These are phyloP conservation scores for Apodemia zela DNA, from an alignment of 2,888 invertebrate genomes.

Conservation along the genomic window DNA sequence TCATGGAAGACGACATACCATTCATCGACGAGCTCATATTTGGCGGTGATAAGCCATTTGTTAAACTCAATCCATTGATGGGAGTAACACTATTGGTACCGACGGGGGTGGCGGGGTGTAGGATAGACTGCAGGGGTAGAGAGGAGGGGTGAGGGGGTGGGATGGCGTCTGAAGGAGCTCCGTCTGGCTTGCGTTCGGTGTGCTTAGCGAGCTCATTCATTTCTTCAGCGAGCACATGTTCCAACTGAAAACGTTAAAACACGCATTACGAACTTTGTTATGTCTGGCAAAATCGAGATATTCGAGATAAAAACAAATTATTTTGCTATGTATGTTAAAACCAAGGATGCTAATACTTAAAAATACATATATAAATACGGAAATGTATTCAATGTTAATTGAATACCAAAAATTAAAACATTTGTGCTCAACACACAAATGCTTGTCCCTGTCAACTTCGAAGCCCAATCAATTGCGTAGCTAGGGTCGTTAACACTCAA, in stretches of 20 bases:
- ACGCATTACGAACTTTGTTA: neutral
- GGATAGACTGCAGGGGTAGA: conserved; percentile 51
- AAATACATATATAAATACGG: too few species aligned
- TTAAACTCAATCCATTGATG: conserved; percentile 32
- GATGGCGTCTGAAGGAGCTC: conserved; percentile 65
- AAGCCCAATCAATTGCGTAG: too few species aligned
- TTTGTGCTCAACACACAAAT: too few species aligned
- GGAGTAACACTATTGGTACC: conserved; percentile 40
- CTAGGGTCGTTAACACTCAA: too few species aligned
- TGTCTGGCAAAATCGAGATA: too few species aligned
- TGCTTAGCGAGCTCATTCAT: conserved; percentile 65
- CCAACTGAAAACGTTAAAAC: conserved; percentile 47
- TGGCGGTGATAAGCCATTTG: conserved; percentile 38
- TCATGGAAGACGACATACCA: conserved; percentile 34
- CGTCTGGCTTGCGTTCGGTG: conserved; percentile 68
- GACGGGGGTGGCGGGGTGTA: conserved; percentile 45
- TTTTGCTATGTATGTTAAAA: too few species aligned
- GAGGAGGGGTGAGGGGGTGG: conserved; percentile 58
- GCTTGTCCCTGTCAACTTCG: too few species aligned
- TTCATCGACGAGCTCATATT: conserved; percentile 45
- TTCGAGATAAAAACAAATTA: too few species aligned
- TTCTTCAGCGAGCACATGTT: conserved; percentile 67
- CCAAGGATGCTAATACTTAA: too few species aligned
- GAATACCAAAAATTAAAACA: too few species aligned
- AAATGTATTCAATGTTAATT: too few species aligned